Conservation (phyloP, 1,140 invertebrate genomes). For the Pogonus chalceus region DNA sequence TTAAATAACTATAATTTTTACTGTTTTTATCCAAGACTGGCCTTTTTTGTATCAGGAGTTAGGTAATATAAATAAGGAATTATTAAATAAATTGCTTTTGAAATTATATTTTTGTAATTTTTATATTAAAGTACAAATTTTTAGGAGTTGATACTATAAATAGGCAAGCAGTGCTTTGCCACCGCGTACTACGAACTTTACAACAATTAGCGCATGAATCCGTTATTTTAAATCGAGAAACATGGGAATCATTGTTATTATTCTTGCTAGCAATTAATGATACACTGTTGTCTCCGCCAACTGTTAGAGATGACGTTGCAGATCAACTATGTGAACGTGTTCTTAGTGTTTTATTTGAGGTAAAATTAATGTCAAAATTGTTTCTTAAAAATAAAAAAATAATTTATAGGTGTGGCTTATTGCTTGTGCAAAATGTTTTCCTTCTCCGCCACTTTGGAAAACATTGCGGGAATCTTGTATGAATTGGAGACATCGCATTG, state of each 20-base stretch:
- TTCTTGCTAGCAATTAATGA: constrained; percentile 91
- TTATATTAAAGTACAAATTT: too few relatives aligned
- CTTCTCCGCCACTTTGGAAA: constrained; percentile 90
- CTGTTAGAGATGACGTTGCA: constrained; percentile 86
- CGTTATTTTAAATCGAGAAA: constrained; percentile 65
- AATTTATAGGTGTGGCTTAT: constrained; percentile 67
- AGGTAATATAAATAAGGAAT: constrained; percentile 47
- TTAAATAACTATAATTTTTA: constrained; percentile 10
- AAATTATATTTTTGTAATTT: constrained; percentile 9
- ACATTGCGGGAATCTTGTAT: constrained; percentile 86
- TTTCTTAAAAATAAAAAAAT: constrained; percentile 7
- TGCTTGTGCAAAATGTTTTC: constrained; percentile 82
- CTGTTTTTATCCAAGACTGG: constrained; percentile 59
- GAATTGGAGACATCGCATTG: constrained; percentile 85
- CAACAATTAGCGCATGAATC: constrained; percentile 80
- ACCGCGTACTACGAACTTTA: constrained; percentile 81
- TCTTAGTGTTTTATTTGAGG: constrained; percentile 85
- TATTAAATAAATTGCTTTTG: too few relatives aligned
- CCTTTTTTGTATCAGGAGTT: constrained; percentile 79
- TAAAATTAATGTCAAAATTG: constrained; percentile 16
- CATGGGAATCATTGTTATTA: constrained; percentile 83
- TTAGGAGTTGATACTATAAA: constrained; percentile 82
- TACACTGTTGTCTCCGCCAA: constrained; percentile 81
- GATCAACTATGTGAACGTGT: constrained; percentile 91
- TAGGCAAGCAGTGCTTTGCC: constrained; percentile 89